Evolutionary conservation across 2,113 vertebrate species (phyloP).

Genomic region (Bubalus kerabau): DNA sequence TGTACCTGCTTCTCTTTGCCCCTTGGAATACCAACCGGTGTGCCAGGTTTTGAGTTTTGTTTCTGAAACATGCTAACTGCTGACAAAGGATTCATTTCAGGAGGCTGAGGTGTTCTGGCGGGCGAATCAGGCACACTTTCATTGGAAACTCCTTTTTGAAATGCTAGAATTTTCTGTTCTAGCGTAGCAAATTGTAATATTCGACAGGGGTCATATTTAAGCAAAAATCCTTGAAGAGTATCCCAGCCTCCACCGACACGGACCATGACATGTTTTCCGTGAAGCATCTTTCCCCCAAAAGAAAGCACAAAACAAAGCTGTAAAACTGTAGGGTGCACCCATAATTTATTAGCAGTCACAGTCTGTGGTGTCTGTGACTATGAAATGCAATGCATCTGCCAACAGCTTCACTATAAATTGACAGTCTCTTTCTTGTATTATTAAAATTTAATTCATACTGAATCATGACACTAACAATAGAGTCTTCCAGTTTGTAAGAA

Average conservation of each 20-base stretch:
- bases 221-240: constrained; percentile 95
- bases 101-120: constrained; percentile 76
- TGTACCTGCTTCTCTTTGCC: constrained; percentile 65
- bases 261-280: constrained; percentile 99
- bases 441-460: neutral
- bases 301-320: neutral
- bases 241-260: constrained; percentile 99
- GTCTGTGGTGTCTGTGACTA: neutral
- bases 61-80: constrained; percentile 85
- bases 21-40: constrained; percentile 27
- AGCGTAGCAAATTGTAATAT: constrained; percentile 95
- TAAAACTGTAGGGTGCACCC: neutral
- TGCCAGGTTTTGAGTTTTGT: constrained; percentile 72
- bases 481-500: neutral
- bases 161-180: constrained; percentile 96
- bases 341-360: neutral
- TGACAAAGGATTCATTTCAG: constrained; percentile 91
- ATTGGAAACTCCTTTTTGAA: constrained; percentile 89
- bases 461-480: neutral
- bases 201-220: constrained; percentile 94
- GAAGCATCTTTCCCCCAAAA: constrained; percentile 89
- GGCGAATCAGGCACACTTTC: constrained; percentile 64
- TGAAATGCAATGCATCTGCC: neutral
- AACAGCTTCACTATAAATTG: neutral
- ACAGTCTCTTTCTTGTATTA: neutral